These are phyloP conservation scores for Okamejei kenojei DNA, from an alignment of 2,797 vertebrate genomes.

Conservation along the genomic window DNA sequence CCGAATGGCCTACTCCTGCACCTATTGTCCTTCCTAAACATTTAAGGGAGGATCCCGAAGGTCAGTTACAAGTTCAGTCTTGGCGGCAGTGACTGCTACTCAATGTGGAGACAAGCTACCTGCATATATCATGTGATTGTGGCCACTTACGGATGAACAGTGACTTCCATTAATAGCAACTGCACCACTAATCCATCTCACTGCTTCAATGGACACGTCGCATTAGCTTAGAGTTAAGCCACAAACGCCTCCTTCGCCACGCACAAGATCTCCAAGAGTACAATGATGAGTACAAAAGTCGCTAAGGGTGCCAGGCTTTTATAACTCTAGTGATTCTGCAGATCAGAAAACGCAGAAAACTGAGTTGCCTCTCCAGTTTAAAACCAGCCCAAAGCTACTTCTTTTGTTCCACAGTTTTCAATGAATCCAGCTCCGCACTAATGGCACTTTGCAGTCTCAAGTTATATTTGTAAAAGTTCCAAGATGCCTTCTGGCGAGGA, in stretches of 20 bases:
- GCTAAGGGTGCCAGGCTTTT: not conserved
- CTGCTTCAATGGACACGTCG: slow-evolving; percentile 10
- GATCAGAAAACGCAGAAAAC: not conserved
- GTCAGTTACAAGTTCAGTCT: not conserved
- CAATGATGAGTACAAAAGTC: not conserved
- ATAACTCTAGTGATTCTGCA: not conserved
- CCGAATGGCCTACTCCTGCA: no score
- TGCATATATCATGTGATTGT: not conserved
- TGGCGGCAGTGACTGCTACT: not conserved
- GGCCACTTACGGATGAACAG: not conserved
- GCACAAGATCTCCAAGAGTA: not conserved
- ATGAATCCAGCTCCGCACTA: not conserved
- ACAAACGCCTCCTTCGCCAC: not conserved
- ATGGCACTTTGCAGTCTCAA: not conserved
- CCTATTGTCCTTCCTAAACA: not conserved
- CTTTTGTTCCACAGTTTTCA: not conserved
- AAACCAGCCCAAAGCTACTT: not conserved
- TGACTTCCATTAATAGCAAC: not conserved
- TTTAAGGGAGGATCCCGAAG: not conserved
- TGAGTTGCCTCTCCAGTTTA: not conserved
- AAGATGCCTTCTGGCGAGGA: not conserved
- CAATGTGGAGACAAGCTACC: not conserved
- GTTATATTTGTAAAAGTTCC: not conserved
- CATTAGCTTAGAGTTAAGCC: not conserved
- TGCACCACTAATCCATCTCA: not conserved